Percentiles rank a stretch among this genome's conserved stretches.
These are phyloP conservation scores for Agelastica alni DNA, from an alignment of 2,888 invertebrate genomes.

Conservation along the genomic window DNA sequence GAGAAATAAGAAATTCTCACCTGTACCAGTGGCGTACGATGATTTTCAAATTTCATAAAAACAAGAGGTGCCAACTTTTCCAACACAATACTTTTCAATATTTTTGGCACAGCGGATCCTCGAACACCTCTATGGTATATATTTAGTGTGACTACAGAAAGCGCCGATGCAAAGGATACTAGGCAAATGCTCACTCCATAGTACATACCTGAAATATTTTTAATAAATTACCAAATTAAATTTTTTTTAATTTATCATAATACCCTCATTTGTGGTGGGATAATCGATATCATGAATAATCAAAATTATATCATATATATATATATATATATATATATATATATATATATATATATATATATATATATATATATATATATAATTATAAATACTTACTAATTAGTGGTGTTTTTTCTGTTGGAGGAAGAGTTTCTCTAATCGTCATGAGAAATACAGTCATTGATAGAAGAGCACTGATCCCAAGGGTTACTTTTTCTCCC, in stretches of 20 bases:
- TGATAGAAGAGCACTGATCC: conserved; percentile 83
- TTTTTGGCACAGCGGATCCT: conserved; percentile 76
- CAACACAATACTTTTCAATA: conserved; percentile 72
- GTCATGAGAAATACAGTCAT: conserved; percentile 91
- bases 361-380: too few species aligned
- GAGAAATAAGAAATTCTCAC: conserved; percentile 37
- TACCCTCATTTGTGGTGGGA: too few species aligned
- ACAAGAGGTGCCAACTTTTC: conserved; percentile 74
- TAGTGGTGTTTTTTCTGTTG: conserved; percentile 84
- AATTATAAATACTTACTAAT: conserved; percentile 74
- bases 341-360: too few species aligned
- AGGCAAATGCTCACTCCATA: conserved; percentile 82
- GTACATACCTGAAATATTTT: conserved; percentile 71
- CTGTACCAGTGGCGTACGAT: conserved; percentile 46
- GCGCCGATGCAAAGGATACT: conserved; percentile 78
- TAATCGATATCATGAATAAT: too few species aligned
- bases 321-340: too few species aligned
- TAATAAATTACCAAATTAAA: too few species aligned
- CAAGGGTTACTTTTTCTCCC: conserved; percentile 85
- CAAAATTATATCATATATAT: too few species aligned
- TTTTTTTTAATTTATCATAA: too few species aligned
- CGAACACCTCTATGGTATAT: conserved; percentile 84
- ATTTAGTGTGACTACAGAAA: conserved; percentile 83
- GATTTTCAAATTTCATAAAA: conserved; percentile 70
- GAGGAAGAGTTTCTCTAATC: conserved; percentile 82